These are phyloP conservation scores for Ctenoplectra terminalis DNA, from an alignment of 1,140 invertebrate genomes.

Conservation along the genomic window DNA sequence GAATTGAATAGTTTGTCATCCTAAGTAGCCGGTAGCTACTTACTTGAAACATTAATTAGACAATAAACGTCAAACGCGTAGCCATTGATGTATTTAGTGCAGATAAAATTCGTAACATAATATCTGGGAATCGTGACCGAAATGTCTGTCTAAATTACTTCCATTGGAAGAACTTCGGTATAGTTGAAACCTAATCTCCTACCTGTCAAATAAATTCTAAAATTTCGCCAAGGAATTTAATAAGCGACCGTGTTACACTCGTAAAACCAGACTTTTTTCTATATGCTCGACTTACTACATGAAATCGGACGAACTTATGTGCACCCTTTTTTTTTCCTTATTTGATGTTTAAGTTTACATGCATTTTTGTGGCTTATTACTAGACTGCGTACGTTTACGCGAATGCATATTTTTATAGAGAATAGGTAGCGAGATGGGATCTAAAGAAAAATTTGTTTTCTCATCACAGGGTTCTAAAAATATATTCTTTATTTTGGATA, in stretches of 20 bases:
- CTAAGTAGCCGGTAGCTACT: no score
- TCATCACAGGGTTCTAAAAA: no score
- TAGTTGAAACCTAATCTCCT: constrained; percentile 38
- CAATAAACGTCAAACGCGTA: background rate
- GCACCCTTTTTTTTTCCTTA: no score
- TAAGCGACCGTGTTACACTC: background rate
- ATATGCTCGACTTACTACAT: background rate
- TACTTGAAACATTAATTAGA: background rate
- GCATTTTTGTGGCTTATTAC: no score
- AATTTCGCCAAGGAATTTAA: constrained; percentile 41
- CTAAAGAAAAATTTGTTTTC: no score
- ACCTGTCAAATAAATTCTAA: constrained; percentile 35
- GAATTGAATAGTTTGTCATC: no score
- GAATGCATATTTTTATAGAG: no score
- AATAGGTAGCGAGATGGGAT: no score
- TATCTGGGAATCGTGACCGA: constrained; percentile 5
- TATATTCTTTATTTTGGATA: no score
- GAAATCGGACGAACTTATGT: background rate
- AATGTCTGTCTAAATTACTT: constrained; percentile 36
- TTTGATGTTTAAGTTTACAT: no score
- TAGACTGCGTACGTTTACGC: no score
- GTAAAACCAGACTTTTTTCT: constrained; percentile 18
- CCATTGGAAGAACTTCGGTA: constrained; percentile 18
- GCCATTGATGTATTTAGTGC: background rate
- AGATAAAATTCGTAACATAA: background rate